Evolutionary conservation across 2,113 vertebrate species (phyloP), one percentile per base, ranked within the genome.

Genomic region (Charina bottae): DNA sequence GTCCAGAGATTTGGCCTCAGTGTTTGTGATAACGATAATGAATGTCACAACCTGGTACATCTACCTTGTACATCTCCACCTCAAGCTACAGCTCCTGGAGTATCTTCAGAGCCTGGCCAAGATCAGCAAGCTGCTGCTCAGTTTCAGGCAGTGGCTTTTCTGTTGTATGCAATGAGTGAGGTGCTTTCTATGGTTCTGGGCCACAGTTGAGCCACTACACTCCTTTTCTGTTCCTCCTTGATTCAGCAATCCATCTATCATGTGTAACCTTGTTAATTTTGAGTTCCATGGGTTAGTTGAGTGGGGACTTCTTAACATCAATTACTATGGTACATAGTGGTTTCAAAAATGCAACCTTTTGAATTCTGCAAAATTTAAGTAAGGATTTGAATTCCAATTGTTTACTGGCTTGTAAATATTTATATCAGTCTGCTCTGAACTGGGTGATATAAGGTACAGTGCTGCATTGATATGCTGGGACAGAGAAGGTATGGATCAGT

Each of bases 361-460:
- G 49, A 49, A 49, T 49, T 49, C 49, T 93, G 93, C 33, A 64
- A 84, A 92, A 93, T 28, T 0, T 55, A 33, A 83, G 89, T 62
- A 24, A 91, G 72, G 88, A 92, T 85, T 93, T 90, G 89, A 94
- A 92, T 94, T 55, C 68, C 90, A 85, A 90, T 78, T 42, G 19
- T 58, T 93, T 93, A 60, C 58, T 60, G 12, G 58, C 58, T 60
- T 60, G 21, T 60, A 49, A 49, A 49, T 49, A 49, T 24, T 17
- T 24, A n/a, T 72, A 33, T n/a, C n/a, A n/a, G 28, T 11, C 28
- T 72, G 64, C 28, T 72, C 2, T 26, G 64, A 6, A 12, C 1
- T 72, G 64, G 60, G 23, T 26, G 60, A 64, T 26, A 26, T 26
- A 11, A n/a, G 9, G n/a, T 72, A n/a, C 28, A 33, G 7, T 28